A percentile compares a stretch with the other conserved stretches of the same genome.
These are phyloP conservation scores for Adelphocoris suturalis DNA, from an alignment of 2,888 invertebrate genomes.

Conservation along the genomic window DNA sequence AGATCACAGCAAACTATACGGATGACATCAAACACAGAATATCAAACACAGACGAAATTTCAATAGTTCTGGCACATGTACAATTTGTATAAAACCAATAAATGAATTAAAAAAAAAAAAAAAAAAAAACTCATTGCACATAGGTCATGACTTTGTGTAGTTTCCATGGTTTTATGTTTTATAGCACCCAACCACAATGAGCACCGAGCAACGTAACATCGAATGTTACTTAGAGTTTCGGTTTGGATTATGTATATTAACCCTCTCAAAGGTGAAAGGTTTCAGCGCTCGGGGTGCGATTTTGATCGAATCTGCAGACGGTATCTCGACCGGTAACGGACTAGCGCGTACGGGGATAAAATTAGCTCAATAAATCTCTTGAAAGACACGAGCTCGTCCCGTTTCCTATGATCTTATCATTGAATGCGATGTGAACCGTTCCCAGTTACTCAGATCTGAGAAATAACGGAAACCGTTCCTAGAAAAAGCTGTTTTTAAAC, in stretches of 20 bases:
- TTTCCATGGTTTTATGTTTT: too few relatives aligned
- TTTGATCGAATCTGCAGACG: slow-evolving; percentile 34
- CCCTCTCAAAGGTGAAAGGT: slow-evolving; percentile 50
- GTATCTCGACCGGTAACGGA: slow-evolving; percentile 33
- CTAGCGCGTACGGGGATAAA: slow-evolving; percentile 43
- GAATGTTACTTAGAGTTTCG: neutral
- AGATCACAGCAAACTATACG: too few relatives aligned
- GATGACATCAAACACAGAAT: too few relatives aligned
- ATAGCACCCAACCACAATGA: too few relatives aligned
- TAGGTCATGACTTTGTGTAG: too few relatives aligned
- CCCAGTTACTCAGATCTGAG: slow-evolving; percentile 3
- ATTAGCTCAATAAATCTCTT: slow-evolving; percentile 53
- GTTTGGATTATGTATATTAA: slow-evolving; percentile 25
- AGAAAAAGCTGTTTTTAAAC: neutral
- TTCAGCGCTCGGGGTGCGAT: slow-evolving; percentile 37
- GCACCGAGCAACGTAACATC: neutral
- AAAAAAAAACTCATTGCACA: too few relatives aligned
- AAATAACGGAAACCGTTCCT: neutral
- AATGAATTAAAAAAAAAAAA: too few relatives aligned
- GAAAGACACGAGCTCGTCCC: slow-evolving; percentile 25
- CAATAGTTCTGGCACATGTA: too few relatives aligned
- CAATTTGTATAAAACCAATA: too few relatives aligned
- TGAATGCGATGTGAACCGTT: slow-evolving; percentile 26
- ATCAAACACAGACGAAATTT: too few relatives aligned
- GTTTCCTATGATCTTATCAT: slow-evolving; percentile 57